Evolutionary conservation across 2,797 vertebrate genomes (phyloP).

Genomic region (Xenopus petersii): DNA sequence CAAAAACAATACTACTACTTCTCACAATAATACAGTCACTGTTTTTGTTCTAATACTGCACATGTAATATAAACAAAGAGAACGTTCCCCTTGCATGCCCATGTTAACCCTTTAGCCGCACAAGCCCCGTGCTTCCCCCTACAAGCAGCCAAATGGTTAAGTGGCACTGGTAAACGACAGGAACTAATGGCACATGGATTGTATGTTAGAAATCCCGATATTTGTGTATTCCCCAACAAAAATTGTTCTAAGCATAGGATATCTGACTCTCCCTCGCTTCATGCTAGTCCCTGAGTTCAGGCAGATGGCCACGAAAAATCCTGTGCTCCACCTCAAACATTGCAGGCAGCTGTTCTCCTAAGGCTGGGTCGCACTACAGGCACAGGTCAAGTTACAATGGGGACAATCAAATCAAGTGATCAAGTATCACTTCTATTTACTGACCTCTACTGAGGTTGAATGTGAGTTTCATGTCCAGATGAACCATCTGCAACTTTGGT

Average conservation of each 20-base stretch:
- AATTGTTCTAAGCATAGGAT: neutral
- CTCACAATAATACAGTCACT: neutral
- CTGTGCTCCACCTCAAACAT: no score
- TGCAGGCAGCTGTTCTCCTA: no score
- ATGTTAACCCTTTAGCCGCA: neutral
- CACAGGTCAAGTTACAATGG: no score
- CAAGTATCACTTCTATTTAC: no score
- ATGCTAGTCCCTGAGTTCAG: neutral
- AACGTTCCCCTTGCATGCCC: neutral
- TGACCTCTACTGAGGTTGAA: no score
- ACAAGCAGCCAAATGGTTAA: neutral
- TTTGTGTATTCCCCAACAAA: no score
- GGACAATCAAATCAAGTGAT: no score
- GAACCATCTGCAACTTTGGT: no score
- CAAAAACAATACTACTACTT: neutral
- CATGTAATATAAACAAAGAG: slow-evolving; percentile 10
- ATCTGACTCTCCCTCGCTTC: neutral
- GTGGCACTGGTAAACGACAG: neutral
- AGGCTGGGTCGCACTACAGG: no score
- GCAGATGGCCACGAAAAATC: neutral
- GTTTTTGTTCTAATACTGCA: slow-evolving; percentile 28
- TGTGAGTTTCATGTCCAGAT: no score
- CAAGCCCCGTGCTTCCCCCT: neutral
- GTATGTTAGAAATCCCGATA: no score
- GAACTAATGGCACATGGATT: neutral